Percentiles rank a stretch among this genome's conserved stretches.
Conservation (phyloP, 2,888 invertebrate genomes). For the Aspidiotus rigidus region DNA sequence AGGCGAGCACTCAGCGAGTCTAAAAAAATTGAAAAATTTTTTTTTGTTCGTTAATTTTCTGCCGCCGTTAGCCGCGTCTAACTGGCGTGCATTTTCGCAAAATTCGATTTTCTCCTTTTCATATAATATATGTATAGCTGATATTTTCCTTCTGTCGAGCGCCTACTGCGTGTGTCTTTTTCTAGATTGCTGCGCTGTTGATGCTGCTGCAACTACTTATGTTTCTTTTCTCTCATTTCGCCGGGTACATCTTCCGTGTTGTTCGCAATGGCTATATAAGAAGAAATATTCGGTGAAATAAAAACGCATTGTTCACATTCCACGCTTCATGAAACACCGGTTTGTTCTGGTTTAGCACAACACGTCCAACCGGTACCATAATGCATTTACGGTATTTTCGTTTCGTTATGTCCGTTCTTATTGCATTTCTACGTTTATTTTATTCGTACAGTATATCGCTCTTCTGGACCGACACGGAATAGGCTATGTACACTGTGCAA, state of each 20-base stretch:
- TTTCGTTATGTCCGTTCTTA: not conserved
- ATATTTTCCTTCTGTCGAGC: not conserved
- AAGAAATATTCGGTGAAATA: conserved; percentile 20
- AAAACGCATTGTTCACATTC: conserved; percentile 32
- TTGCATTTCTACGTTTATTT: not conserved
- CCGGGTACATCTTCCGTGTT: not conserved
- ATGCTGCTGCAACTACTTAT: not conserved
- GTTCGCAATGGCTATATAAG: not conserved
- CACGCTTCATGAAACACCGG: conserved; percentile 32
- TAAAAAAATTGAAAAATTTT: not conserved
- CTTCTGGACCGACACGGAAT: not conserved
- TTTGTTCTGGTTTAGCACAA: conserved; percentile 25
- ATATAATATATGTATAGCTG: not conserved
- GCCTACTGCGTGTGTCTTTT: too few species aligned
- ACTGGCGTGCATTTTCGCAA: not conserved
- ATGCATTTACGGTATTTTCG: not conserved
- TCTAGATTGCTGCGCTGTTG: too few species aligned
- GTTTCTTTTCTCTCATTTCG: not conserved
- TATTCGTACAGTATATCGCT: not conserved
- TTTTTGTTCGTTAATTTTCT: not conserved
- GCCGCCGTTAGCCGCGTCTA: too few species aligned
- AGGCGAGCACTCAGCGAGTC: too few species aligned
- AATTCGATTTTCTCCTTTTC: not conserved
- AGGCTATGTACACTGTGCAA: too few species aligned
- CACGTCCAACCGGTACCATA: conserved; percentile 18